phyloP scores from a whole-genome alignment of 2,113 vertebrate species.

The Erythrolamprus reginae region DNA sequence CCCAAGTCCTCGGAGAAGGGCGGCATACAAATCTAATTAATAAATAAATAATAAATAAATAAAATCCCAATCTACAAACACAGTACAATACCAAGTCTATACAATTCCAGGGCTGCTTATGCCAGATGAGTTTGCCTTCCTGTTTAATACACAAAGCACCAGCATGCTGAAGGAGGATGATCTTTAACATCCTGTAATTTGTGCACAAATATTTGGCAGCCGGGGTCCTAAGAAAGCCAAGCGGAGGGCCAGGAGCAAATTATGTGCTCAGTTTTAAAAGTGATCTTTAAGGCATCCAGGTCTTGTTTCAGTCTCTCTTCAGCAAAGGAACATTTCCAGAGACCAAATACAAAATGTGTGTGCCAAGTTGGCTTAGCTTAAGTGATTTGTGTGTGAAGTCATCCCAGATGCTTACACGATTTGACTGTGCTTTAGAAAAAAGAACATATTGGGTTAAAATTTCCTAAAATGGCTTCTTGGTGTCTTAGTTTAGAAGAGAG shows the following conservation, averaged over 20 bases:
- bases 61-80: too few species aligned
- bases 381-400: background rate
- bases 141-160: slow-evolving; percentile 49
- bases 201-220: slow-evolving; percentile 50
- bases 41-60: too few species aligned
- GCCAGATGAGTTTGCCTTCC: slow-evolving; percentile 46
- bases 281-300: background rate
- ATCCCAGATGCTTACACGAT: background rate
- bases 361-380: background rate
- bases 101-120: slow-evolving; percentile 23
- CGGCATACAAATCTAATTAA: too few species aligned
- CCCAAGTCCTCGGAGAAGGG: too few species aligned
- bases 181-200: slow-evolving; percentile 34
- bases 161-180: slow-evolving; percentile 23
- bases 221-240: background rate
- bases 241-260: background rate
- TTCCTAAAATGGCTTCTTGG: background rate
- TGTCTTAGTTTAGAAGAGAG: background rate
- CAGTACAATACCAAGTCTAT: slow-evolving; percentile 38
- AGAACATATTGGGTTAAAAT: background rate
- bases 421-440: background rate
- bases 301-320: background rate
- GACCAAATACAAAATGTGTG: background rate
- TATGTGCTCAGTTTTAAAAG: background rate
- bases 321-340: background rate